Evolutionary conservation across 2,888 invertebrate species (phyloP).

Genomic region (Corythucha ciliata): DNA sequence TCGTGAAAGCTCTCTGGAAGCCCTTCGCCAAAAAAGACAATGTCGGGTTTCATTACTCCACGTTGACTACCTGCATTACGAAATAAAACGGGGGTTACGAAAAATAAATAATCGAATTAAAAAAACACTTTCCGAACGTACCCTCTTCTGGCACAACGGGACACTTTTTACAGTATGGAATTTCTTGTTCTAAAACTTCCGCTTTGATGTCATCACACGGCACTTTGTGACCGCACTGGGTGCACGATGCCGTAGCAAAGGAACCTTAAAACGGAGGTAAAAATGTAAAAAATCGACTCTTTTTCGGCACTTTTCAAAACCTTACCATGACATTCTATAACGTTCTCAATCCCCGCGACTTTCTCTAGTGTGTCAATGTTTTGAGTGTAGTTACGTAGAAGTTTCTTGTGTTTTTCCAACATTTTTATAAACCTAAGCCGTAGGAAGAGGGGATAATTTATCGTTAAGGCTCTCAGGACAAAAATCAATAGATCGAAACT

Average conservation of each 20-base stretch:
- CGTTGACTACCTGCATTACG: constrained; percentile 30
- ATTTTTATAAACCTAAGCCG: constrained; percentile 65
- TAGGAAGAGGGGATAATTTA: no score
- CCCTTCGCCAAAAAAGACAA: constrained; percentile 91
- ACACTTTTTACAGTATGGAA: constrained; percentile 58
- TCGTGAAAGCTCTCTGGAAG: constrained; percentile 75
- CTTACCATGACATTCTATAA: constrained; percentile 79
- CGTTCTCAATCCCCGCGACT: constrained; percentile 70
- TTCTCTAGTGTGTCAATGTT: constrained; percentile 86
- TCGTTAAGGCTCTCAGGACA: no score
- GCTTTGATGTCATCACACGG: constrained; percentile 64
- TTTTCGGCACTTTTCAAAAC: no score
- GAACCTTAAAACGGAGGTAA: constrained; percentile 49
- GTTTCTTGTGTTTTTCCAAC: constrained; percentile 65
- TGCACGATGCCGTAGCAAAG: constrained; percentile 81
- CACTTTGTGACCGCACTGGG: constrained; percentile 63
- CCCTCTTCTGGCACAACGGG: no score
- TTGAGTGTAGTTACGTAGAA: constrained; percentile 81
- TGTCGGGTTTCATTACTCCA: constrained; percentile 84
- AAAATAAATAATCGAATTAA: constrained; percentile 11
- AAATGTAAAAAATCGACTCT: no score
- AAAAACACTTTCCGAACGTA: not conserved
- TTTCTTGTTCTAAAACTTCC: constrained; percentile 60
- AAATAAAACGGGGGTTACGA: constrained; percentile 5
- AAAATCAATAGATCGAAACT: no score